Base-by-base conservation (phyloP, 2,888 invertebrate genomes). In the Pollenia labialis region DNA sequence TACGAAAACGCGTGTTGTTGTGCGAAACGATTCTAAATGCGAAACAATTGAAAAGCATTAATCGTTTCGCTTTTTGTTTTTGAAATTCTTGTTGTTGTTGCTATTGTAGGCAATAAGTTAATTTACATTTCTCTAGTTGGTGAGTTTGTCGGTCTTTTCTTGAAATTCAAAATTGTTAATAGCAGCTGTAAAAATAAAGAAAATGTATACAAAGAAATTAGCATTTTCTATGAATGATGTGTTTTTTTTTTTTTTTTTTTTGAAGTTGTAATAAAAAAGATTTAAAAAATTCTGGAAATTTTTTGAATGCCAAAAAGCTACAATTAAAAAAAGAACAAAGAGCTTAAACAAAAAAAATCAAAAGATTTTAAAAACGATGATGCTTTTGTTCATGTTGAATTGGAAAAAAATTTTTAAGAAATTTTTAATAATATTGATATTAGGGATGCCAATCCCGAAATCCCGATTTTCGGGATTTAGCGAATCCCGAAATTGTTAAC, bases 21-120 rank as follows among this genome's bases (percentile, higher is more conserved):
- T 76, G 75, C 69, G 50, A 83, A 80, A 66, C 52, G 76, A 79
- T 75, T 74, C 18, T 75, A 85, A 71, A 83, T 76, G 79, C 69
- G 50, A 82, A 80, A 66, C 52, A 80, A 79, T 75, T 74, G 40
- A 79, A 85, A 71, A 83, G 66, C 81, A 87, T 75, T 60, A 81
- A 86, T 83, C 46, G 80, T 60, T 75, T 80, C 40, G 8, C 9
- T 58, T 60, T 69, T 42, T 58, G 18, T 40, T 18, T 79, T 23
- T 42, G 52, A 71, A 8, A 54, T 71, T 23, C n/a, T 42, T 10
- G 62, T 46, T 60, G 18, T 56, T 52, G 42, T 16, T 68, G 23
- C 9, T 69, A 18, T 42, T 60, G 60, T 58, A 46, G 18, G 23
- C 18, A 58, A 7, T 52, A 60, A 60, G 8, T 79, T 60, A 50